Conservation (phyloP, 2,888 invertebrate genomes). For the Diploptera punctata region DNA sequence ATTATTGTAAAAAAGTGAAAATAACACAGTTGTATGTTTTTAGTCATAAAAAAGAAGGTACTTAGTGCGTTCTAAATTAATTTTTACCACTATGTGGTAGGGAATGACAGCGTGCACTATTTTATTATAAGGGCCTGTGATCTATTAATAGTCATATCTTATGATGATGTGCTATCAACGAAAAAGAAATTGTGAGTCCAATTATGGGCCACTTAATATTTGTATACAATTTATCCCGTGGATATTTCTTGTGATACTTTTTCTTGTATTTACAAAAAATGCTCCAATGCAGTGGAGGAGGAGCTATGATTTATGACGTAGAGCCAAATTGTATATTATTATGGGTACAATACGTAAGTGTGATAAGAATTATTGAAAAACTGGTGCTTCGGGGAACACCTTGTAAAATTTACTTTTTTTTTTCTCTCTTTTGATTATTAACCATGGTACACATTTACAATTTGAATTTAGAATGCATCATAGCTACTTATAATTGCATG, state of each 20-base stretch:
- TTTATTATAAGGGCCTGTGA: constrained; percentile 31
- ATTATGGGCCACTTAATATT: constrained; percentile 28
- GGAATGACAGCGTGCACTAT: constrained; percentile 29
- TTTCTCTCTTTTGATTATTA: constrained; percentile 10
- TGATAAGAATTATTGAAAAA: constrained; percentile 20
- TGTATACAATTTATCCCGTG: constrained; percentile 32
- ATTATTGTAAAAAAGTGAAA: constrained; percentile 28
- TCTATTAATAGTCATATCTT: constrained; percentile 27
- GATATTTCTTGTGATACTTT: constrained; percentile 31
- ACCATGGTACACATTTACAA: constrained; percentile 18
- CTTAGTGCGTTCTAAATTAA: constrained; percentile 34
- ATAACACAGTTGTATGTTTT: constrained; percentile 22
- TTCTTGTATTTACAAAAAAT: constrained; percentile 23
- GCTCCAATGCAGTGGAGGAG: not conserved
- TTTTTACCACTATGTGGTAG: constrained; percentile 36
- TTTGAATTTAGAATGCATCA: constrained; percentile 22
- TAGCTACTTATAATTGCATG: constrained; percentile 12
- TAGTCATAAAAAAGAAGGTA: constrained; percentile 30
- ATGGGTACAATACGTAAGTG: constrained; percentile 28
- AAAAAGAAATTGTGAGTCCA: constrained; percentile 27
- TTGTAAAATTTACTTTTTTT: constrained; percentile 9
- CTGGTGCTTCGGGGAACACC: constrained; percentile 29
- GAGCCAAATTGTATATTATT: constrained; percentile 7
- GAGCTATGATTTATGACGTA: not conserved
- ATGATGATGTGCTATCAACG: constrained; percentile 30